These are phyloP conservation scores for Drosophila ezoana DNA, from an alignment of 2,888 invertebrate species.

Conservation along the genomic window DNA sequence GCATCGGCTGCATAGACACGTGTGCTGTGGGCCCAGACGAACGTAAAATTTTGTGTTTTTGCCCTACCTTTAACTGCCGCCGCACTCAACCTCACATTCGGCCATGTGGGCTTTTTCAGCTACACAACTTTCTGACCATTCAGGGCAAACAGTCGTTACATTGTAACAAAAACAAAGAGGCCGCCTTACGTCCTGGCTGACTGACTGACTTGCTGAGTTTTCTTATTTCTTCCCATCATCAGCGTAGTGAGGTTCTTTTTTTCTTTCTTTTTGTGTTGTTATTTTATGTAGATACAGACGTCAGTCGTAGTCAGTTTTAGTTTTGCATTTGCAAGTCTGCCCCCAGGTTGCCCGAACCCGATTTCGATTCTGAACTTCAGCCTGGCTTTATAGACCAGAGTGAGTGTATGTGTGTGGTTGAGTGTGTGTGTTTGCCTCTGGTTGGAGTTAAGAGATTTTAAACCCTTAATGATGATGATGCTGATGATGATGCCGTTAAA, in stretches of 20 bases:
- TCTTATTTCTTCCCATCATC: slow-evolving; percentile 54
- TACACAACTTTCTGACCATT: slow-evolving; percentile 74
- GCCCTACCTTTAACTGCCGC: slow-evolving; percentile 14
- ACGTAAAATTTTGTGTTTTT: slow-evolving; percentile 47
- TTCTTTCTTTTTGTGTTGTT: not conserved
- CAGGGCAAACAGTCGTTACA: slow-evolving; percentile 68
- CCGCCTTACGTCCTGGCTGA: slow-evolving; percentile 52
- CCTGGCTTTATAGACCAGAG: slow-evolving; percentile 53
- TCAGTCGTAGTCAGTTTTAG: slow-evolving; percentile 55
- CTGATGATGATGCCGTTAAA: slow-evolving; percentile 56
- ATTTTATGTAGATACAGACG: slow-evolving; percentile 35
- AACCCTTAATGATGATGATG: slow-evolving; percentile 64
- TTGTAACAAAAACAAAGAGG: slow-evolving; percentile 68
- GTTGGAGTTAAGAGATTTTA: slow-evolving; percentile 58
- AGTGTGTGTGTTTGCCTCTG: slow-evolving; percentile 15
- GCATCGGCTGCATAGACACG: slow-evolving; percentile 32
- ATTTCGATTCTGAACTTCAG: slow-evolving; percentile 22
- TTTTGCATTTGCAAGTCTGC: slow-evolving; percentile 62
- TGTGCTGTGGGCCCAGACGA: slow-evolving; percentile 38
- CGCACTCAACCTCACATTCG: slow-evolving; percentile 9
- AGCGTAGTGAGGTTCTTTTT: slow-evolving; percentile 17
- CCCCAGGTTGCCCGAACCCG: slow-evolving; percentile 8
- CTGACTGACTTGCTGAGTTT: slow-evolving; percentile 74
- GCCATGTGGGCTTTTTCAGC: slow-evolving; percentile 58
- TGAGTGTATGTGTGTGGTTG: slow-evolving; percentile 3